A percentile compares a stretch with the other conserved stretches of the same genome.
Conservation (phyloP, 2,797 vertebrate genomes). For the Salarias fasciatus region DNA sequence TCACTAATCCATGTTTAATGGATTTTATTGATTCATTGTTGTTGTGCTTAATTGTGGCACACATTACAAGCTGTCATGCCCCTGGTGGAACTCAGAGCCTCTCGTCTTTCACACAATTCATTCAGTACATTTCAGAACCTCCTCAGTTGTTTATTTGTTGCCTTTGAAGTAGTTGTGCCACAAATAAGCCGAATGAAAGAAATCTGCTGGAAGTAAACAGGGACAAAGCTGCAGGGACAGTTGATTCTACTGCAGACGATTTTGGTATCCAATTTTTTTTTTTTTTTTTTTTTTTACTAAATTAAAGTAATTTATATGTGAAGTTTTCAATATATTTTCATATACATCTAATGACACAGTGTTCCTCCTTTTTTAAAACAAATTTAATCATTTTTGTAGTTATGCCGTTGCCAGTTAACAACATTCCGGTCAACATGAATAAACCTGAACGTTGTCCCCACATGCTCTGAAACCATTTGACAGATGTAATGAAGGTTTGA, state of each 20-base stretch:
- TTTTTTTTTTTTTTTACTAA: no score
- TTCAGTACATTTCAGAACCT: constrained; percentile 10
- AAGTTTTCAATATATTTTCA: no score
- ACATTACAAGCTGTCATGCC: no score
- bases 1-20: no score
- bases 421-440: neutral
- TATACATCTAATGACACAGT: no score
- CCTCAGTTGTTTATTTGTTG: neutral
- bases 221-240: neutral
- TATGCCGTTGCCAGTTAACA: no score
- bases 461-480: neutral
- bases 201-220: neutral
- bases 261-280: no score
- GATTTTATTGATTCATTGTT: no score
- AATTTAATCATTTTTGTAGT: no score
- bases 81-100: neutral
- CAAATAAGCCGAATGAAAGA: constrained; percentile 1
- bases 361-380: no score
- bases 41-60: no score
- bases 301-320: no score
- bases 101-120: neutral
- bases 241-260: neutral
- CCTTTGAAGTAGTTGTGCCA: constrained; percentile 22
- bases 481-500: neutral
- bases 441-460: neutral